Evolutionary conservation across 2,888 invertebrate genomes (phyloP), one percentile per base, ranked within the genome.

Genomic region (Dryobota labecula): DNA sequence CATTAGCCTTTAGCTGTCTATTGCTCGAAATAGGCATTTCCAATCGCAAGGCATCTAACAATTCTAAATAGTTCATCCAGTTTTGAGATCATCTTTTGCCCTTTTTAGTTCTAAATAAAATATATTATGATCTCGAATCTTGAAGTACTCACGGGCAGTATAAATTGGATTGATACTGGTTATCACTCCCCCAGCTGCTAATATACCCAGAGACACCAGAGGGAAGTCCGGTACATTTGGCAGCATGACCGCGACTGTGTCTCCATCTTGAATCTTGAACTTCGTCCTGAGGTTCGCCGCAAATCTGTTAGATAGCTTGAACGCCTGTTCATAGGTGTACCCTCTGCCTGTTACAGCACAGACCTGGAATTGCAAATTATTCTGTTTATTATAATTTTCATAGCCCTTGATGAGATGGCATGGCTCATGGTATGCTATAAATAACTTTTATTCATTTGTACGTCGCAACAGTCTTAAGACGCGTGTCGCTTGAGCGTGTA

Each of bases 211-310:
- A 15, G 96, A 90, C 2, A 97, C 96, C 20, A 98, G 93, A 0
- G 97, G 96, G 87, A 96, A 97, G 91, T 98, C 98, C 0, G 98
- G 98, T 36, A 97, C 87, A 90, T 98, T 98, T 0, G 98, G 98
- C 69, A 98, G 88, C 87, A 98, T 96, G 9, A 98, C 84, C 0
- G 97, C 97, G 1, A 98, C 90, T 0, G 97, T 96, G 86, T 98
- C 97, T 0, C 97, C 97, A 78, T 96, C 96, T 66, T 92, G 92
- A 20, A 98, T 90, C 72, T 97, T 97, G 65, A 98, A 96, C 88
- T 97, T 97, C 36, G 94, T 96, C 62, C 97, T 96, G 66, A 98
- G 96, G 79, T 97, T 96, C 0, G 97, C 97, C 0, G 97, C 97
- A 72, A 98, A 97, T 62, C 97, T 97, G 65, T 96, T 96, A n/a